A percentile compares a stretch with the other conserved stretches of the same genome.
Evolutionary conservation across 2,113 vertebrate genomes (phyloP).

Genomic region (Urocynchramus pylzowi): DNA sequence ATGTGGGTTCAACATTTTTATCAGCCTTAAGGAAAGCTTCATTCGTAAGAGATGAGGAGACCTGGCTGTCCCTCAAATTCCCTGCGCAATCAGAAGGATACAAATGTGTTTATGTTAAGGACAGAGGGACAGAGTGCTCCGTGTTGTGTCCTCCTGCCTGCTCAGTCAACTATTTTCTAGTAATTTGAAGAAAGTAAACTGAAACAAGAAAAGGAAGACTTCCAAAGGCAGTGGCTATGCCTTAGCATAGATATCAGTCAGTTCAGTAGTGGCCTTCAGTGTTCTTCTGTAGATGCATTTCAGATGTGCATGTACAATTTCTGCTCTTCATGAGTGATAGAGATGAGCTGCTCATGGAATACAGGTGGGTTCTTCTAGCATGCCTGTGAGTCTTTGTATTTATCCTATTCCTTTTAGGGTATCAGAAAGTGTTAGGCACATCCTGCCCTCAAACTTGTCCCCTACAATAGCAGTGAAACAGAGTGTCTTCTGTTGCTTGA

Average conservation of each 20-base stretch:
- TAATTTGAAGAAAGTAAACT: background rate
- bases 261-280: accelerated
- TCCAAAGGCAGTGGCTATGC: background rate
- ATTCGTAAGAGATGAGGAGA: background rate
- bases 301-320: background rate
- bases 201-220: background rate
- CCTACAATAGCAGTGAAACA: background rate
- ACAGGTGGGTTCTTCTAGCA: background rate
- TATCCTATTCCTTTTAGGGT: background rate
- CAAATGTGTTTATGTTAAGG: background rate
- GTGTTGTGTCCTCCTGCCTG: background rate
- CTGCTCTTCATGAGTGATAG: background rate
- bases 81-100: background rate
- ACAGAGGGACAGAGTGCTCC: background rate
- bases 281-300: background rate
- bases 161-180: background rate
- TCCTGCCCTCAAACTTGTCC: background rate
- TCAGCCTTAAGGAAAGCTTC: background rate
- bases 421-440: background rate
- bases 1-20: conserved; percentile 3
- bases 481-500: background rate
- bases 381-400: background rate
- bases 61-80: background rate
- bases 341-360: conserved; percentile 1
- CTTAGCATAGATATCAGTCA: background rate